Evolutionary conservation across 2,797 vertebrate genomes (phyloP), one percentile per base, ranked within the genome.

Genomic region (Phoebastria nigripes): DNA sequence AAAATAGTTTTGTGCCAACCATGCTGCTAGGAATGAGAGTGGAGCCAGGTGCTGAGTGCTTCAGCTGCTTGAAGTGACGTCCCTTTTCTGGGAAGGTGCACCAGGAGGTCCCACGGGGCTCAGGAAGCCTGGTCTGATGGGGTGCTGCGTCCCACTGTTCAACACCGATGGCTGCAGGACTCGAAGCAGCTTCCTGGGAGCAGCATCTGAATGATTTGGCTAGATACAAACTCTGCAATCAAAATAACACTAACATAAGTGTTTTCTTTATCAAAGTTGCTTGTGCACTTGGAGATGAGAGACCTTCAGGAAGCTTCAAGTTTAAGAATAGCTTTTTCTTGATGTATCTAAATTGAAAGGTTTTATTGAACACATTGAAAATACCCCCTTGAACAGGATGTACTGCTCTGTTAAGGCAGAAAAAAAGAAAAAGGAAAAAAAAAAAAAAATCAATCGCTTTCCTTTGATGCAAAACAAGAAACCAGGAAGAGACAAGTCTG

Each of bases 351-450:
- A 94, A 89, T 71, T 63, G 81, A 91, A 95, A 89, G 49, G 78
- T 87, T 93, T 93, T 94, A 95, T 71, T 92, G 81, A 94, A 58
- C 29, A 47, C 79, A 49, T 89, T 85, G 90, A 96, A 85, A 96
- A 93, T 96, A 88, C 65, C 65, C 62, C 87, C 87, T 83, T 85
- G 82, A 93, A 93, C 93, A 95, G 92, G 89, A 95, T 95, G 79
- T 80, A 51, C 78, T 89, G 74, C 70, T 51, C 61, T 86, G 54
- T 93, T 78, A 93, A 82, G 84, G 87, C 35, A 88, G 44, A 72
- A 84, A 47, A 83, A 80, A 58, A 13, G 0, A 5, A 15, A 35
- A 31, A 31, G 12, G 9, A 47, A 11, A 4, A 14, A n/a, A 28
- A 61, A 58, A 37, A 28, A 19, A 15, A 24, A 37, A 39, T 37